These are phyloP conservation scores for Clistopyga incitator DNA, from an alignment of 2,888 invertebrate species.

Conservation along the genomic window DNA sequence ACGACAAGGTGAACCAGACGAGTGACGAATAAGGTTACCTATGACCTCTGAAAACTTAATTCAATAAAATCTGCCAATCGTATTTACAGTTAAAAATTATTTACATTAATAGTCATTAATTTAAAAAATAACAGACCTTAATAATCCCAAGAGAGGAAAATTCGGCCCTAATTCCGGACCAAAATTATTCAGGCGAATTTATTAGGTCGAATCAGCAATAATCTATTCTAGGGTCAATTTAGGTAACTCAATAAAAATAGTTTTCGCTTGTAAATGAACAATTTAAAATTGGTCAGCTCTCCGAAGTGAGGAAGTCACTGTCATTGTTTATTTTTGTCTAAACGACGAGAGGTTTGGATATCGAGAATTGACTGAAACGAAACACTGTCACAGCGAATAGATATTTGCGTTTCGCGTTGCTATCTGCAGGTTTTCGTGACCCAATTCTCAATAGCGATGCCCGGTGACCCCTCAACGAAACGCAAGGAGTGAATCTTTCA, in stretches of 20 bases:
- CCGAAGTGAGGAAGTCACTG: neutral
- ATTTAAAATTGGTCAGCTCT: neutral
- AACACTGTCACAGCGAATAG: neutral
- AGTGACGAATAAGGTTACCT: neutral
- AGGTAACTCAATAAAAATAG: no score
- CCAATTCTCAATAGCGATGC: slow-evolving; percentile 22
- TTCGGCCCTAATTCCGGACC: no score
- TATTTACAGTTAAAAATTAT: neutral
- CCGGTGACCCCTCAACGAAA: slow-evolving; percentile 5
- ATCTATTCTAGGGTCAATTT: neutral
- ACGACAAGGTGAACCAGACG: neutral
- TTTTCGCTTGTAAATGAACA: neutral
- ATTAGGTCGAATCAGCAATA: neutral
- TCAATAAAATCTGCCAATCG: neutral
- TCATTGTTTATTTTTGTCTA: neutral
- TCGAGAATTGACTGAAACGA: neutral
- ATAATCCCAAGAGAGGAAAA: neutral
- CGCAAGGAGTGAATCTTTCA: slow-evolving; percentile 13
- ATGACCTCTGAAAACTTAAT: neutral
- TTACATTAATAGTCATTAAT: neutral
- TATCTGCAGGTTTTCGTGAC: slow-evolving; percentile 34
- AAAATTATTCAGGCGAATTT: neutral
- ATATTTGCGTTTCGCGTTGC: slow-evolving; percentile 41
- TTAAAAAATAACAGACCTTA: neutral
- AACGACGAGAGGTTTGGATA: neutral